Evolutionary conservation across 2,113 vertebrate genomes (phyloP).

Genomic region (Hepsetus odoe): DNA sequence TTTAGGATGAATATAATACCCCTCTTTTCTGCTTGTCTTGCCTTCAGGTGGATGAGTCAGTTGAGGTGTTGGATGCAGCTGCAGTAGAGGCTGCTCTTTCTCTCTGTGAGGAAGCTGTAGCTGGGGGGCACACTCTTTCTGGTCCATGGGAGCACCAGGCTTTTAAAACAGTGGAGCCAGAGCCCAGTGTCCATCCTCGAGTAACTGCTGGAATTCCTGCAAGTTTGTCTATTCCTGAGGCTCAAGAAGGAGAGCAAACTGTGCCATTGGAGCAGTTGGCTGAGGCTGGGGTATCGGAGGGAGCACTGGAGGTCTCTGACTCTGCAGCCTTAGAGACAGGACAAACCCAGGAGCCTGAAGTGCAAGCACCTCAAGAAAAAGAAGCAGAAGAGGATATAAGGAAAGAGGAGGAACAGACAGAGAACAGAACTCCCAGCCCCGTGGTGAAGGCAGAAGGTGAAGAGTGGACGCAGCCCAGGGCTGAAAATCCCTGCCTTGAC

Average conservation of each 20-base stretch:
- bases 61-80: slow-evolving; percentile 93
- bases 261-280: slow-evolving; percentile 28
- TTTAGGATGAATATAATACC: too few relatives aligned
- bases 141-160: slow-evolving; percentile 88
- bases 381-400: slow-evolving; percentile 75
- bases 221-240: background rate
- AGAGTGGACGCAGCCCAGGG: slow-evolving; percentile 76
- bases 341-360: slow-evolving; percentile 51
- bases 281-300: background rate
- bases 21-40: slow-evolving; percentile 43
- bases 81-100: slow-evolving; percentile 95
- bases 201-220: background rate
- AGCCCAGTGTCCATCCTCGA: slow-evolving; percentile 43
- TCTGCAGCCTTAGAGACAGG: background rate
- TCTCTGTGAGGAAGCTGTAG: slow-evolving; percentile 92
- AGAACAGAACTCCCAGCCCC: slow-evolving; percentile 72
- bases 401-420: slow-evolving; percentile 72
- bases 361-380: slow-evolving; percentile 51
- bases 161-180: slow-evolving; percentile 65
- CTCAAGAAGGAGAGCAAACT: slow-evolving; percentile 56
- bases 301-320: background rate
- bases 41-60: slow-evolving; percentile 90
- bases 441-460: slow-evolving; percentile 75
- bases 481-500: slow-evolving; percentile 74
- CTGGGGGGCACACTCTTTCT: slow-evolving; percentile 85